These are phyloP conservation scores for Littorina saxatilis DNA, from an alignment of 1,140 invertebrate genomes.

Conservation along the genomic window DNA sequence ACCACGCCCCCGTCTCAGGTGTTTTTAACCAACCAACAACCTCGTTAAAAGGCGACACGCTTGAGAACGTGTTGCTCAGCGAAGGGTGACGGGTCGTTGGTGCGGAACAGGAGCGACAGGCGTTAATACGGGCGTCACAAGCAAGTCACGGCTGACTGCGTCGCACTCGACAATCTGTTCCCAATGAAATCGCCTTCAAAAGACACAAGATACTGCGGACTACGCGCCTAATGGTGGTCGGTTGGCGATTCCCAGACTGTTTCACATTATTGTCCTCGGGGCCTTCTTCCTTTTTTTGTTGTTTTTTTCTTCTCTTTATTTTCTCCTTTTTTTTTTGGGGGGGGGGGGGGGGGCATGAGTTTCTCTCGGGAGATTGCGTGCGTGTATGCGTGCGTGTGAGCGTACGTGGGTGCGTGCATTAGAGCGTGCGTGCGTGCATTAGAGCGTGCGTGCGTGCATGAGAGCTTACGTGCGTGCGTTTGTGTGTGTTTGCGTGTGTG, in stretches of 20 bases:
- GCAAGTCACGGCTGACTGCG: background rate
- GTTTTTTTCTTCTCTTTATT: too few species aligned
- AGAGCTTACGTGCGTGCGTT: background rate
- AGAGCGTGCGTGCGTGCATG: background rate
- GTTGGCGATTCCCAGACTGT: too few species aligned
- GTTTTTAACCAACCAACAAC: background rate
- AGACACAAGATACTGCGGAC: conserved; percentile 6
- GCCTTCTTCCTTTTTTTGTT: too few species aligned
- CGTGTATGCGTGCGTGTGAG: conserved; percentile 2
- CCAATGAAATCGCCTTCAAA: conserved; percentile 11
- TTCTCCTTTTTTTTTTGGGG: too few species aligned
- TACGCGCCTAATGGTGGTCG: background rate
- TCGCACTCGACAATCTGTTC: conserved; percentile 11
- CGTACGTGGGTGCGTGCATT: too few species aligned
- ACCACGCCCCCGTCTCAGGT: background rate
- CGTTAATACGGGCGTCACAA: conserved; percentile 7
- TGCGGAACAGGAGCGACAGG: background rate
- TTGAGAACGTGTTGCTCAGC: background rate
- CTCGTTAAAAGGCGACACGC: background rate
- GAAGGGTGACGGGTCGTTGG: background rate
- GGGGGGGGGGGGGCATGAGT: too few species aligned
- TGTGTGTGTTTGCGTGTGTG: too few species aligned
- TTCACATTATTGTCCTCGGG: too few species aligned
- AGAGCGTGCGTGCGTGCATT: too few species aligned
- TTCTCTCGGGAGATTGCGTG: too few species aligned